Base-by-base conservation (phyloP, 2,888 invertebrate genomes). In the Acanthosoma haemorrhoidale region DNA sequence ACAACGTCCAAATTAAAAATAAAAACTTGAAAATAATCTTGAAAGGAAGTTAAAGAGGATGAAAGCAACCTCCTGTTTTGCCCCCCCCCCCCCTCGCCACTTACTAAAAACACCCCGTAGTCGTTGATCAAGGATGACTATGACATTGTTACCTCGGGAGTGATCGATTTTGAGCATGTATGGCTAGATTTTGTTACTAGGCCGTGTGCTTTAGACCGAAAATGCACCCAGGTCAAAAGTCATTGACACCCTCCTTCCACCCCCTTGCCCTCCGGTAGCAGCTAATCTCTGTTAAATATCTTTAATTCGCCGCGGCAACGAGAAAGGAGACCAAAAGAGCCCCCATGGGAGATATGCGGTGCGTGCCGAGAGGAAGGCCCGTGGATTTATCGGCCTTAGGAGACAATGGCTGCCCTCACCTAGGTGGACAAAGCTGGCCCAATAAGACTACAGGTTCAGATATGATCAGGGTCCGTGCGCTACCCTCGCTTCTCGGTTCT, bases 341-440 rank as follows among this genome's bases (percentile, higher is more conserved):
- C 29, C n/a, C n/a, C n/a, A n/a, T n/a, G n/a, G n/a, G n/a, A n/a
- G 51, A 51, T 51, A 51, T 51, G 51, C 29, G 51, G 51, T 51
- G 25, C 51, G 51, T 51, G 51, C 51, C 29, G 9, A n/a, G 25
- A 13, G 51, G n/a, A 51, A 25, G 25, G 6, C 6, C 51, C 29
- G 13, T 2, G 51, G 29, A 51, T 51, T 51, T 51, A 51, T 51
- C 13, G 29, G 6, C 41, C 13, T 25, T 16, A 25, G 41, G 31
- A 64, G 39, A 64, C 64, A 64, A 64, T 64, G 64, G 64, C 15
- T 15, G 25, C 15, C n/a, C 41, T 64, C 64, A 64, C 64, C 41
- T 39, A 39, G 38, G 57, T 21, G 21, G 38, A 16, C 63, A 63
- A 38, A 63, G 38, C 38, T 4, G n/a, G 11, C 15, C n/a, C 39